Evolutionary conservation across 2,888 invertebrate species (phyloP).

Genomic region (Cephus pygmeus): DNA sequence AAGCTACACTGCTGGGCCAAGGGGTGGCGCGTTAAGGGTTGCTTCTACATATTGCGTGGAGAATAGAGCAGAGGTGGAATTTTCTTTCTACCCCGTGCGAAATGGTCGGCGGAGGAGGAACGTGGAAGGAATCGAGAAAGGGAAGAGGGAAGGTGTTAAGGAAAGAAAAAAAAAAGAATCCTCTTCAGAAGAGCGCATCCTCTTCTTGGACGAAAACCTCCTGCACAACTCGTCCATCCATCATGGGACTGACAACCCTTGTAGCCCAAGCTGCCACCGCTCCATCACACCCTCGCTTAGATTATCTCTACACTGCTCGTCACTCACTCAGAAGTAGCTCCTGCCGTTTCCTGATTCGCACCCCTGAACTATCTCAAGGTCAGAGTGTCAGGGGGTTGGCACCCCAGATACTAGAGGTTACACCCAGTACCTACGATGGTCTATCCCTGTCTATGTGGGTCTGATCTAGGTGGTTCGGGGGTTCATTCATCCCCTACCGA

Average conservation of each 20-base stretch:
- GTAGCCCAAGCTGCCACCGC: conserved; percentile 45
- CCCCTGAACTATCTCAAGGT: not conserved
- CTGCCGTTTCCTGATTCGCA: conserved; percentile 24
- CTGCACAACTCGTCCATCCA: conserved; percentile 47
- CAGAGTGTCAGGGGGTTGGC: not conserved
- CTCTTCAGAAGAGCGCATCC: conserved; percentile 5
- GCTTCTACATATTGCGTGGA: conserved; percentile 6
- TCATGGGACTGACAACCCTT: conserved; percentile 46
- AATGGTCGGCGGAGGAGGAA: not conserved
- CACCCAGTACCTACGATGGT: not conserved
- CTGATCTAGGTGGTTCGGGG: not conserved
- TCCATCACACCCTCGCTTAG: conserved; percentile 49
- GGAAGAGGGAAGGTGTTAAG: not conserved
- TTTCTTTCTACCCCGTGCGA: not conserved
- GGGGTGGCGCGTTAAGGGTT: not conserved
- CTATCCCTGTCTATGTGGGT: not conserved
- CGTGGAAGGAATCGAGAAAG: not conserved
- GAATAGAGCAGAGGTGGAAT: not conserved
- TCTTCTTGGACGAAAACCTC: conserved; percentile 24
- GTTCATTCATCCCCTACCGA: not conserved
- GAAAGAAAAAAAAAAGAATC: conserved; percentile 17
- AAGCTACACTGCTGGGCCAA: not conserved
- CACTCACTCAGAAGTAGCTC: conserved; percentile 31
- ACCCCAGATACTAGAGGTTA: not conserved
- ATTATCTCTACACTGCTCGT: conserved; percentile 44